These are phyloP conservation scores for Aphaenogaster ashmeadi DNA, from an alignment of 1,140 invertebrate genomes.

Conservation along the genomic window DNA sequence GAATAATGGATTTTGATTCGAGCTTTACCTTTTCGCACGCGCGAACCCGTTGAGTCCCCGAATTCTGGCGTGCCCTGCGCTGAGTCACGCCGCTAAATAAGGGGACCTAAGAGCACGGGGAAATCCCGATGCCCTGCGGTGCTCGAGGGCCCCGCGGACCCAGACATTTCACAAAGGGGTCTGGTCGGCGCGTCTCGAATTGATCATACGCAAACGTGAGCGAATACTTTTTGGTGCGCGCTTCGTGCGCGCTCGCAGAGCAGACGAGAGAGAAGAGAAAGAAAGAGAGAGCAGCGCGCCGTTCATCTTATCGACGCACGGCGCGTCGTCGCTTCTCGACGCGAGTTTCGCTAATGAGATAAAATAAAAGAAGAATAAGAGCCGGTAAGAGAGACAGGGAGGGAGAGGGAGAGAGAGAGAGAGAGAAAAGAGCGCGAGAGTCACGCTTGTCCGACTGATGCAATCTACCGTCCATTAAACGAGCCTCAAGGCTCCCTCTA, in stretches of 20 bases:
- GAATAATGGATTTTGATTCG: constrained; percentile 40
- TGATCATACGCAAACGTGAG: constrained; percentile 58
- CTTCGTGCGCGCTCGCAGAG: constrained; percentile 8
- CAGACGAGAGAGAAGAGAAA: neutral
- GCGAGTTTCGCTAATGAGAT: constrained; percentile 72
- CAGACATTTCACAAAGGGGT: constrained; percentile 35
- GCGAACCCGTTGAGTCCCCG: constrained; percentile 41
- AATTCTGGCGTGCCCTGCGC: constrained; percentile 36
- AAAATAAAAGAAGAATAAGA: constrained; percentile 70
- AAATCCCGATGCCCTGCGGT: constrained; percentile 17
- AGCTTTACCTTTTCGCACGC: constrained; percentile 1
- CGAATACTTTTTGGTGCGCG: constrained; percentile 44
- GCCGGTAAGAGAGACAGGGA: constrained; percentile 25
- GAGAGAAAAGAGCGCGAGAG: constrained; percentile 74
- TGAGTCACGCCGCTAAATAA: constrained; percentile 56
- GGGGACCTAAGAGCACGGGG: constrained; percentile 27
- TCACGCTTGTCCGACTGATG: constrained; percentile 78
- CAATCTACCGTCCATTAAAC: constrained; percentile 84
- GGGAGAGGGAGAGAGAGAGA: constrained; percentile 25
- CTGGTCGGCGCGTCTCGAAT: constrained; percentile 40
- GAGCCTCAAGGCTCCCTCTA: constrained; percentile 81
- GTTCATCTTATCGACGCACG: constrained; percentile 67
- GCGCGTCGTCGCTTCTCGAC: constrained; percentile 65
- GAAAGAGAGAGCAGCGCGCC: constrained; percentile 14
- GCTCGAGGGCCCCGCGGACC: constrained; percentile 11